A percentile compares a stretch with the other conserved stretches of the same genome.
phyloP scores from a whole-genome alignment of 2,888 invertebrate genomes.

The Chrysopilus asiliformis region DNA sequence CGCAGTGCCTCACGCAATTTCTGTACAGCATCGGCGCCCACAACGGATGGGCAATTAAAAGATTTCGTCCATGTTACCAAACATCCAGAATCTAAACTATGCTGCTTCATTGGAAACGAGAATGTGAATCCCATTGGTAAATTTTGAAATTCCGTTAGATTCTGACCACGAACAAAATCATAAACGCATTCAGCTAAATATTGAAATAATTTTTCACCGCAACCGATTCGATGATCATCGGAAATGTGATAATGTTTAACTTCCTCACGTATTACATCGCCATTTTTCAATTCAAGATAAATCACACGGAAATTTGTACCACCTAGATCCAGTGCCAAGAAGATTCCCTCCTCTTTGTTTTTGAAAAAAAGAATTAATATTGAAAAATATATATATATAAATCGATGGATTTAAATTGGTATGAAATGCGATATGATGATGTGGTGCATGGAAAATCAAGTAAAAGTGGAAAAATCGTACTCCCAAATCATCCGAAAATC shows the following conservation, averaged over 20 bases:
- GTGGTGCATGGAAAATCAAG: too few relatives aligned
- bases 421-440: too few relatives aligned
- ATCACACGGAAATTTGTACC: conserved; percentile 71
- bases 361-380: too few relatives aligned
- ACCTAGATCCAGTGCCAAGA: conserved; percentile 64
- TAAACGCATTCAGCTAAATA: conserved; percentile 62
- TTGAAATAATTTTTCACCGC: conserved; percentile 54
- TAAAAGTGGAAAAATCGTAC: too few relatives aligned
- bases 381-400: too few relatives aligned
- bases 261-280: conserved; percentile 42
- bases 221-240: conserved; percentile 46
- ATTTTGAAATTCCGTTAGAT: conserved; percentile 6
- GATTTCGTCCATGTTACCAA: conserved; percentile 76
- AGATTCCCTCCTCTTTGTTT: conserved; percentile 60
- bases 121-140: conserved; percentile 69
- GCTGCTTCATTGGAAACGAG: conserved; percentile 70
- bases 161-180: conserved; percentile 48
- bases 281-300: conserved; percentile 45
- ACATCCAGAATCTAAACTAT: conserved; percentile 55
- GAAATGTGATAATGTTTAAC: conserved; percentile 50
- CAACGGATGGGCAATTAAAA: conserved; percentile 60
- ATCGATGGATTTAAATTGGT: too few relatives aligned
- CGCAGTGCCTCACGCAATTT: conserved; percentile 51
- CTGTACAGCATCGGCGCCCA: conserved; percentile 52
- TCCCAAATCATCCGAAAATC: too few relatives aligned